Evolutionary conservation across 2,888 invertebrate genomes (phyloP), one percentile per base, ranked within the genome.

Genomic region (Melinopterus prodromus): DNA sequence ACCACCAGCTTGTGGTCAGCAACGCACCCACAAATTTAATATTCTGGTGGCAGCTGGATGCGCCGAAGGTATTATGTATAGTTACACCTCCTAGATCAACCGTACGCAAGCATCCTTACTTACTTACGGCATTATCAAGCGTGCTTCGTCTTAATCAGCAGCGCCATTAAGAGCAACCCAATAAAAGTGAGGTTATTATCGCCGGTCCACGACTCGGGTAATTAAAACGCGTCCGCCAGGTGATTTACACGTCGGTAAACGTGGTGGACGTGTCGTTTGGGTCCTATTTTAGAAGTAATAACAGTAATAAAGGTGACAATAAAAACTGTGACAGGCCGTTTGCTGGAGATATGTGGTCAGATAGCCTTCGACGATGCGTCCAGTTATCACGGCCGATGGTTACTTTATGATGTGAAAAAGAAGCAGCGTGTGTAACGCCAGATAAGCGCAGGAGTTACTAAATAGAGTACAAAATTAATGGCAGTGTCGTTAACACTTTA

Each of bases 191-290:
- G 53, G 53, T 12, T 53, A 53, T 53, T 53, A 53, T 9, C 53
- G 12, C 53, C 53, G 53, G 53, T 53, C 53, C 53, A 9, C 12
- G 3, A 12, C 53, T 53, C 12, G 53, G 53, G 53, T 53, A 53
- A 53, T 53, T 53, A 53, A 53, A 53, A 53, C 53, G 53, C 53
- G 53, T 53, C 53, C 53, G 53, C 53, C 53, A 53, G 53, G 53
- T 53, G 53, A 53, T 53, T 53, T 53, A 53, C 53, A 53, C 53
- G 53, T 9, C 53, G 53, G 53, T 53, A 53, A 53, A 53, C 53
- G 53, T 53, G 53, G 53, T 53, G 53, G 53, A 53, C 53, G 53
- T 53, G 53, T 53, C 53, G 53, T 53, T 53, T 12, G 53, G 7
- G 7, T 53, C 53, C 53, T 12, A 53, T 53, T 53, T 53, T 53